Percentiles rank a stretch among this genome's conserved stretches.
Conservation (phyloP, 23 tunicate species). For the Halocynthia aurantium region DNA sequence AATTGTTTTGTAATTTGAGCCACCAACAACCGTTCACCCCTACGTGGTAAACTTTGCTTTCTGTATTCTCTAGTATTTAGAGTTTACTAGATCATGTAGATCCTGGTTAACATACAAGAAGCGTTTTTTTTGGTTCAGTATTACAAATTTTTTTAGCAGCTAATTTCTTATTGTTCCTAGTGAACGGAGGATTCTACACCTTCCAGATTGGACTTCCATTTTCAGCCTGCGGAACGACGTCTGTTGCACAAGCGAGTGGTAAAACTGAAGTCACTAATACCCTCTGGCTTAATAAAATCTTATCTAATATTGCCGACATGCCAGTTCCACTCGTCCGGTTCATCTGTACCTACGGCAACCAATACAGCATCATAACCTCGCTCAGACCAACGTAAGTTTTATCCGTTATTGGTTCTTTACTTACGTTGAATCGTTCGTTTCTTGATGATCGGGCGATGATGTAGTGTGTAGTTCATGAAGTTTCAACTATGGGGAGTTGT, state of each 20-base stretch:
- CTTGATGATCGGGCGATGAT: no score
- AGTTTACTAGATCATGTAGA: no score
- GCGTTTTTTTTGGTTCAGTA: no score
- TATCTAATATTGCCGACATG: constrained; percentile 12
- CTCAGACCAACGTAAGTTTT: not conserved
- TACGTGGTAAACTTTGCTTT: no score
- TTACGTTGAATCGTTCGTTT: no score
- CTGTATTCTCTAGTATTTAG: no score
- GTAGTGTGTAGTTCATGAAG: no score
- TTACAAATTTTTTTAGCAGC: no score
- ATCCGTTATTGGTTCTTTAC: not conserved
- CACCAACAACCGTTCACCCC: no score
- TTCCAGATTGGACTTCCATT: constrained; percentile 11
- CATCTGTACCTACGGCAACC: constrained; percentile 1
- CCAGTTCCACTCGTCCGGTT: constrained; percentile 11
- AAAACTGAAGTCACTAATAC: not conserved
- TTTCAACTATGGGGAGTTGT: no score
- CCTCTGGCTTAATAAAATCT: constrained; percentile 4
- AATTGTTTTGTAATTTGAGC: no score
- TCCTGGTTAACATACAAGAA: no score
- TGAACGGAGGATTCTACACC: not conserved
- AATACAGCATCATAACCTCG: constrained; percentile 15
- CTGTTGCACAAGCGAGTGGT: not conserved
- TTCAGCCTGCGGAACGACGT: constrained; percentile 3
- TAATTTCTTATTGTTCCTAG: not conserved